Base-by-base conservation (phyloP, 2,888 invertebrate species). In the Empis stercorea region DNA sequence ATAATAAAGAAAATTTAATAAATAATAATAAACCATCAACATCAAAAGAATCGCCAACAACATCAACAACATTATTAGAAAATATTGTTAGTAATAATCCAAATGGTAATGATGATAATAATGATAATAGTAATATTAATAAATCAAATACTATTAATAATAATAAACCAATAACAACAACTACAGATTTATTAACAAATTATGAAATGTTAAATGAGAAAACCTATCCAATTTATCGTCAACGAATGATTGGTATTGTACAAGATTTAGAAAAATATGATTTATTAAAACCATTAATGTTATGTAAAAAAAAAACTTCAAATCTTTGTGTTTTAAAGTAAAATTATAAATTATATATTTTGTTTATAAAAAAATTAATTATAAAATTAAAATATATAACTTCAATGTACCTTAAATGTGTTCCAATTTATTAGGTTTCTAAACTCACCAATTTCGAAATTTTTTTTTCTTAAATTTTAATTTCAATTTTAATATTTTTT, bases 151-250 rank as follows among this genome's bases (percentile, higher is more conserved):
- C n/a, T n/a, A n/a, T n/a, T 10, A 15, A 15, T n/a, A 34, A 34
- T 34, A 4, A 13, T 14, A 36, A 14, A 17, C 17, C 13, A 46
- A n/a, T n/a, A n/a, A 30, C 14, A 37, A 32, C 15, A 15, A 34
- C 37, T 10, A 2, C 23, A 43, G 55, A 58, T 10, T 47, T 64
- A 2, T 48, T 63, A 4, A 55, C 61, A 10, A 57, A 58, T 44
- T 59, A 54, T 44, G 61, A 64, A 37, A 41, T 60, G 39, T 49
- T 64, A 15, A 61, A 53, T 17, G 59, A 58, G 23, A 58, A 57
- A 3, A 62, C 62, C 1, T 32, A 59, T 39, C 63, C 63, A 4
- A 57, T 62, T 30, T 63, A 62, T 38, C 61, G 56, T 45, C 51
- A 57, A 14, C 60, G 63, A 2, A 59, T 64, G 54, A 57, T 50